Evolutionary conservation across 92 coral and sea anemone species (phyloP).

Genomic region (Parazoanthus darwini): DNA sequence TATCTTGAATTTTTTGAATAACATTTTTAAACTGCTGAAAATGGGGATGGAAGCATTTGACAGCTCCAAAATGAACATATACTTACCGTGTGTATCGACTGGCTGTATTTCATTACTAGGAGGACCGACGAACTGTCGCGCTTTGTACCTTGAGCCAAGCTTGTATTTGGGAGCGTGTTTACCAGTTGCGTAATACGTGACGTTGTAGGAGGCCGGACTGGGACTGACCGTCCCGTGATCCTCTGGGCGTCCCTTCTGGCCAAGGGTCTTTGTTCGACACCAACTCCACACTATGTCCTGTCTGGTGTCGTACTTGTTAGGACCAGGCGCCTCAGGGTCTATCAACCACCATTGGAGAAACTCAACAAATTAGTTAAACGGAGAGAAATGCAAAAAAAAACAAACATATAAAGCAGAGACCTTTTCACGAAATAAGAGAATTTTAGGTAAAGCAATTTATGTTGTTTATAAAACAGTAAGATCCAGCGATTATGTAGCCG

Average conservation of each 20-base stretch:
- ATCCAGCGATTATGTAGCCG: too few species aligned
- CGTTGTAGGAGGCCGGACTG: slow-evolving; percentile 51
- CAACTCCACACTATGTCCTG: slow-evolving; percentile 42
- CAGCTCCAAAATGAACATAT: too few species aligned
- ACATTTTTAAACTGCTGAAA: background rate
- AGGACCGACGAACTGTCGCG: slow-evolving; percentile 44
- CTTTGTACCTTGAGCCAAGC: slow-evolving; percentile 42
- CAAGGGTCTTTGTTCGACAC: slow-evolving; percentile 41
- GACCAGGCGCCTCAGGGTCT: slow-evolving; percentile 37
- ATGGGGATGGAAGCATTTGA: background rate
- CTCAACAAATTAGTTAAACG: background rate
- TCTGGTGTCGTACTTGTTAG: slow-evolving; percentile 49
- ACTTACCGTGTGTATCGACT: slow-evolving; percentile 52
- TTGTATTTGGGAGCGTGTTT: slow-evolving; percentile 49
- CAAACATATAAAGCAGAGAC: too few species aligned
- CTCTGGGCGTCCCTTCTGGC: slow-evolving; percentile 40
- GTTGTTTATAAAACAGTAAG: too few species aligned
- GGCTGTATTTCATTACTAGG: slow-evolving; percentile 44
- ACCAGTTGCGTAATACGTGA: slow-evolving; percentile 53
- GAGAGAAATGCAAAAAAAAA: too few species aligned
- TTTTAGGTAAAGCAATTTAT: too few species aligned
- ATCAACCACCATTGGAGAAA: background rate
- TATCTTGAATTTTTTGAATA: too few species aligned
- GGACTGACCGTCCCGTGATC: slow-evolving; percentile 51
- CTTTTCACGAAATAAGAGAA: too few species aligned